Base-by-base conservation (phyloP, 2,797 vertebrate species). In the Liparis tanakae region DNA sequence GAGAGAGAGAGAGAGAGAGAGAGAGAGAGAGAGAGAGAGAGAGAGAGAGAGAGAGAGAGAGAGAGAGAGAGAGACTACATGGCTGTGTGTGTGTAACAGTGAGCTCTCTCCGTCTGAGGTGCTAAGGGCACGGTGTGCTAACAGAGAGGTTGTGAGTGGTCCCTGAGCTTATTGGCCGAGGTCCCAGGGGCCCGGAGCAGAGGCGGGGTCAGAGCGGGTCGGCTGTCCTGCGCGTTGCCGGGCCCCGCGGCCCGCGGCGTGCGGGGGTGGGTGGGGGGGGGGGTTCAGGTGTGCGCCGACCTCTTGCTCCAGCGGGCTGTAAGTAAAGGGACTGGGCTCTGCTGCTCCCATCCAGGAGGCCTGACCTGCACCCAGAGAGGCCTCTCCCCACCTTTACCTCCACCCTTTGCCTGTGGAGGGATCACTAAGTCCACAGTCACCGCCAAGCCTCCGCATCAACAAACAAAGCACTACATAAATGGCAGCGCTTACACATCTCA, bases 221-320 rank as follows among this genome's bases (percentile, higher is more conserved):
- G 79, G 65, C 77, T 67, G 82, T 89, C 84, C 82, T 83, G 85
- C 80, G 88, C 81, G 90, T 86, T 87, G 74, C 78, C 8, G 76
- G 82, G 88, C 85, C 86, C 87, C 51, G 83, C 78, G 79, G 88
- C 85, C 91, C 83, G 43, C 79, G 70, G 82, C 76, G 75, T 79
- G 77, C 80, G 30, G 72, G 76, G 76, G 70, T 82, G 87, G 91
- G 75, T 79, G 77, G 79, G 30, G 72, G 76, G 76, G 70, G 82
- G 87, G 91, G 92, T 92, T 94, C 93, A 93, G 91, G 91, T 94
- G 91, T 85, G 89, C 70, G 76, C 80, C 76, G 91, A 93, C 92
- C 91, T 89, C 86, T 87, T 87, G 89, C 88, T 93, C 90, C 82
- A 89, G 69, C 81, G 85, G 91, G 85, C 93, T 88, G 89, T 90